Base-by-base conservation (phyloP, 1,140 invertebrate genomes). In the Drosophila azteca region DNA sequence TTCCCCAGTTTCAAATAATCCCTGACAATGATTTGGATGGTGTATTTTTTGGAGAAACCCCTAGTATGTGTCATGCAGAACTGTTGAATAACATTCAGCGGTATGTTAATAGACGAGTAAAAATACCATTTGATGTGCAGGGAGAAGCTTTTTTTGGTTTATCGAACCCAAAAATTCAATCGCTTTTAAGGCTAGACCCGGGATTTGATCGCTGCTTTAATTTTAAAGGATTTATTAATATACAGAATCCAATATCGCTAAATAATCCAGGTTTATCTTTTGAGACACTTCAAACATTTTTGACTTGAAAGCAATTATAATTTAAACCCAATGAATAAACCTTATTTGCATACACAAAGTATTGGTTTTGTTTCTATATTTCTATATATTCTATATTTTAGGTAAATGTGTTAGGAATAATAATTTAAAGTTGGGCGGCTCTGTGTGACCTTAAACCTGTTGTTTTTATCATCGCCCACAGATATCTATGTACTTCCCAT, bases 61-160 rank as follows among this genome's bases (percentile, higher is more conserved):
- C 96, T 2, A 94, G 94, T 66, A 93, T 95, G 45, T 96, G 96
- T 88, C 96, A 97, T 91, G 93, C 93, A 50, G 92, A 93, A 63
- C 92, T 97, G n/a, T 92, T 96, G 29, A 93, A 94, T 65, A 91
- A 93, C 15, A 93, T 96, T 22, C 95, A 95, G 77, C 90, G 92
- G 64, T 83, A 90, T 3, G 61, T 77, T 7, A 72, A 92, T 46
- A 93, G 94, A 15, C 92, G 93, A 51, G 93, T 93, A 51, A 92
- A 94, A 43, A 91, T 93, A 7, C 93, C 92, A 5, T 92, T 94
- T 51, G 67, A 90, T 31, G 93, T 94, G 0, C 94, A 94, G 72
- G 96, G 96, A 0, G 94, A 95, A 49, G 94, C 95, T 50, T 97
- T 97, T 78, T 97, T 97, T 92, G 96, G 96, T 1, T 92, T 97